Base-by-base conservation (phyloP, 2,888 invertebrate genomes). In the Pantelozetes paolii region DNA sequence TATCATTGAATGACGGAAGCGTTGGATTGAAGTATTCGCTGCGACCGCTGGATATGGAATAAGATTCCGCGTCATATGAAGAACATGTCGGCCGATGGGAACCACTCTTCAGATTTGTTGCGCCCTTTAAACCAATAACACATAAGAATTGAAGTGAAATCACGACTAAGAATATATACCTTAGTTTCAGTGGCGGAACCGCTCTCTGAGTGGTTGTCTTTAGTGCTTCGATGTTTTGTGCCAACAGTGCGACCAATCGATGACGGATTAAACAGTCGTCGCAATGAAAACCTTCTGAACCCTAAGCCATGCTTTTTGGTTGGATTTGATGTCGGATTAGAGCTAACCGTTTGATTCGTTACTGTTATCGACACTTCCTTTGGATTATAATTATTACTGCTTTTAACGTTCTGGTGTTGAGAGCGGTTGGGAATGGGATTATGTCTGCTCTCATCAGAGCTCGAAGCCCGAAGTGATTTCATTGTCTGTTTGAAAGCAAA, bases 211-310 rank as follows among this genome's bases (percentile, higher is more conserved):
- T 59, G 59, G 15, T 28, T 59, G 20, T 59, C 59, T 59, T 59
- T 59, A 59, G 32, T 30, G 20, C 2, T 64, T 36, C 36, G n/a
- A 40, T 64, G 64, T n/a, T 36, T 64, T 36, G 59, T 59, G 64
- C 48, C 59, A 32, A 69, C 57, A 2, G 76, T 77, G 67, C 77
- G 76, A 13, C 74, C 76, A 15, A 76, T 78, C 30, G 77, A 75
- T 50, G 76, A 76, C 50, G 76, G 59, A 32, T 75, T 77, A 45
- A 78, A 78, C 28, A 78, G 74, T 28, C 79, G 71, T 54, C 77
- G 73, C 23, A 77, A 48, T 5, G 77, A 77, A 48, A 77, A 77
- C 15, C 77, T 72, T 36, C 76, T 73, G 26, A 76, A 74, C 28
- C 77, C 77, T 9, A 72, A 72, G 13, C 72, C 42, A 74, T 76